Conservation (phyloP, 2,797 vertebrate genomes). For the Brachyrhaphis roseni region DNA sequence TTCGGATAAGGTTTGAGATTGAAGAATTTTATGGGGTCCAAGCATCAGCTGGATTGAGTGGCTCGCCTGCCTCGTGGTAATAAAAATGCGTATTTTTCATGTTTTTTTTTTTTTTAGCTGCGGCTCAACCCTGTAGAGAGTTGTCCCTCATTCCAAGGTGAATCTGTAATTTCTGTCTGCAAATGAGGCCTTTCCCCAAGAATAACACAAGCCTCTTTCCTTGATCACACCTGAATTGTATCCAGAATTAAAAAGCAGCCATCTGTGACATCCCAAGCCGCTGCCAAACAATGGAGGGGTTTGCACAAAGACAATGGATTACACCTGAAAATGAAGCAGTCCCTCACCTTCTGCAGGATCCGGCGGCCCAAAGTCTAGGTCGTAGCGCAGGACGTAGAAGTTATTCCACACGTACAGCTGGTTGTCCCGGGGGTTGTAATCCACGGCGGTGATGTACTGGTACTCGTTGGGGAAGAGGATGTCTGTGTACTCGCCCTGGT, state of each 20-base stretch:
- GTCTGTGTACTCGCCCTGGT: slow-evolving; percentile 89
- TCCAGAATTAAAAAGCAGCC: slow-evolving; percentile 74
- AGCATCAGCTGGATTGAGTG: slow-evolving; percentile 57
- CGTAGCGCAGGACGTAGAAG: slow-evolving; percentile 95
- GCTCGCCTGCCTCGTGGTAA: slow-evolving; percentile 65
- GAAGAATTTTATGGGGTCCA: slow-evolving; percentile 72
- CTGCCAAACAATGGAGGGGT: slow-evolving; percentile 51
- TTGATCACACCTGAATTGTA: slow-evolving; percentile 69
- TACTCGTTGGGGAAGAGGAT: slow-evolving; percentile 97
- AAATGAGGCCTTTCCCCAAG: slow-evolving; percentile 73
- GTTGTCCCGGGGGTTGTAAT: slow-evolving; percentile 99
- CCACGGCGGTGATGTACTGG: slow-evolving; percentile 98
- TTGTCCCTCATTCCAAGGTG: slow-evolving; percentile 63
- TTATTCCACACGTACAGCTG: slow-evolving; percentile 99
- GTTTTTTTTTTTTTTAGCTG: slow-evolving; percentile 8
- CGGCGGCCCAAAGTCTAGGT: slow-evolving; percentile 94
- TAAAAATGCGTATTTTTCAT: slow-evolving; percentile 52
- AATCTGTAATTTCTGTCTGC: slow-evolving; percentile 77
- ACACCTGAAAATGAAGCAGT: slow-evolving; percentile 6
- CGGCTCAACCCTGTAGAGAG: slow-evolving; percentile 46
- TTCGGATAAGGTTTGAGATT: slow-evolving; percentile 67
- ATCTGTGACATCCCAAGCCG: slow-evolving; percentile 58
- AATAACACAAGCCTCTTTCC: slow-evolving; percentile 60
- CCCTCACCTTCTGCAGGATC: slow-evolving; percentile 95
- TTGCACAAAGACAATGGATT: slow-evolving; percentile 31